These are phyloP conservation scores for Drosophila austrosaltans DNA, from an alignment of 2,888 invertebrate genomes.

Conservation along the genomic window DNA sequence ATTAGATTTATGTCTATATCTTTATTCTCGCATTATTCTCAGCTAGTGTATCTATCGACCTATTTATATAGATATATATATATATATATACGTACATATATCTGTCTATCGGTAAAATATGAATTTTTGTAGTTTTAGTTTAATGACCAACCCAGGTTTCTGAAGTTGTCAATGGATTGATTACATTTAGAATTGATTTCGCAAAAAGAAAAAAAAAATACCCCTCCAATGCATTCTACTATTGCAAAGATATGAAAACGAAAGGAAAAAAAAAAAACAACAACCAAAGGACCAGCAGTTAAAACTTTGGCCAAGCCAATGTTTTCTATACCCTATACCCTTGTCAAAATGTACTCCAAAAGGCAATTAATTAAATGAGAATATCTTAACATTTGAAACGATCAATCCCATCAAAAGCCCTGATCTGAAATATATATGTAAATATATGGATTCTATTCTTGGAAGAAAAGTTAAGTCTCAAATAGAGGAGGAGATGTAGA, in stretches of 20 bases:
- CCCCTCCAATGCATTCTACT: constrained; percentile 16
- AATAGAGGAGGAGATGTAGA: too few relatives aligned
- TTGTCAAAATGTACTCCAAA: not conserved
- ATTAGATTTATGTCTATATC: constrained; percentile 11
- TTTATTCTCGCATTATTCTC: constrained; percentile 18
- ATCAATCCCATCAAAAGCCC: not conserved
- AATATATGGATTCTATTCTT: too few relatives aligned
- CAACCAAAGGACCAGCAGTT: not conserved
- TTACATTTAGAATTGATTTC: constrained; percentile 30
- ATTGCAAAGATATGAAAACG: constrained; percentile 15
- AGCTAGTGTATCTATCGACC: constrained; percentile 29
- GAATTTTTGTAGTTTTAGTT: constrained; percentile 46
- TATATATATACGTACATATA: not conserved
- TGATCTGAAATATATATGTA: too few relatives aligned
- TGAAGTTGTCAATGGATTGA: constrained; percentile 64
- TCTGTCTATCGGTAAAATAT: not conserved
- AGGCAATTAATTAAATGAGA: not conserved
- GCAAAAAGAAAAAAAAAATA: not conserved
- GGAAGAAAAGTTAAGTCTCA: too few relatives aligned
- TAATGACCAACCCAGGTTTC: constrained; percentile 60
- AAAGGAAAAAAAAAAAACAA: not conserved
- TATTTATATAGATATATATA: not conserved
- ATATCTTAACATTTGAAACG: not conserved
- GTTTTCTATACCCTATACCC: not conserved
- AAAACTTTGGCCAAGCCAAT: constrained; percentile 2